Evolutionary conservation across 1,140 invertebrate species (phyloP), one percentile per base, ranked within the genome.

Genomic region (Hycleus cichorii): DNA sequence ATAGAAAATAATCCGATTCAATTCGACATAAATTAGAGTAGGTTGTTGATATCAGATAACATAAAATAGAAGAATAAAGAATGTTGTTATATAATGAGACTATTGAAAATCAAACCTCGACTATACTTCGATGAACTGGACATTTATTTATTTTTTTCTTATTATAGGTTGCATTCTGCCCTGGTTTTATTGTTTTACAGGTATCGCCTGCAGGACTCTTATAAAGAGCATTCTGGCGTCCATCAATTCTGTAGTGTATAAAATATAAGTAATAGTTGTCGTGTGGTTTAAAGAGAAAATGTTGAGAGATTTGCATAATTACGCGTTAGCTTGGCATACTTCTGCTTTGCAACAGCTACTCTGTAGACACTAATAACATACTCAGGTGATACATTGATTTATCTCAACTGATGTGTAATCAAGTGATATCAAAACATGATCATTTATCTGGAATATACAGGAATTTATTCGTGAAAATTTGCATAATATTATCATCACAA

Each of bases 341-440:
- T 58, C 52, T 59, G 52, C 52, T 39, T 48, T 42, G 49, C 47
- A 51, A 32, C 32, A 62, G 56, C 52, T 53, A 53, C 40, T 53
- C 46, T 58, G 43, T 47, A 44, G 57, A 59, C 60, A 59, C 53
- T 62, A 62, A 62, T 62, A 62, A 62, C 53, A 62, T 49, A 62
- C 50, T 62, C 60, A 59, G 53, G 60, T 62, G 60, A 49, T 59
- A 58, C 57, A 62, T 55, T 62, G 60, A 62, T 62, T 62, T 62
- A 62, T 62, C 40, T 53, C 39, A 11, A 42, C 11, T 45, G 51
- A 53, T 53, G 51, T 52, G 25, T 27, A 53, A 53, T 53, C 51
- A 53, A 26, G 32, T 46, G 40, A 32, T 53, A 53, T 53, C 51
- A 53, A 11, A 53, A 53, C 42, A 53, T 32, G 48, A 32, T 49